phyloP scores from a whole-genome alignment of 2,797 vertebrate genomes.

The Smutsia gigantea region DNA sequence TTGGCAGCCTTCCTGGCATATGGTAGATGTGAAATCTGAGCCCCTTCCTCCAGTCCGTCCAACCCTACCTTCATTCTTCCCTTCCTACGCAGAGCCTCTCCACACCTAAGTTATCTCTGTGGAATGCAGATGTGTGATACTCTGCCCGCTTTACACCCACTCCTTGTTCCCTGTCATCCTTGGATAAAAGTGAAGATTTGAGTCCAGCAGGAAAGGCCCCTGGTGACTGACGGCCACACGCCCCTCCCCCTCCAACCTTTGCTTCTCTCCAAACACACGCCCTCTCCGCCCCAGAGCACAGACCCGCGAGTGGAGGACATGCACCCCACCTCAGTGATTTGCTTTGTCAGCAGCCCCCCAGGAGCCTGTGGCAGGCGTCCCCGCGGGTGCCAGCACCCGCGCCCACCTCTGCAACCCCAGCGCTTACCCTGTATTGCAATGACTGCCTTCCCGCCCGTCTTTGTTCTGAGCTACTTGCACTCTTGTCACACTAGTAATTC shows the following conservation, averaged over 20 bases:
- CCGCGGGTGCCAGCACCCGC: not conserved
- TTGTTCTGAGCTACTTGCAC: not conserved
- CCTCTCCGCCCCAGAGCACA: not conserved
- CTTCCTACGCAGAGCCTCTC: not conserved
- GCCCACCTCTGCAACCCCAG: not conserved
- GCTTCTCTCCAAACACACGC: fast-evolving
- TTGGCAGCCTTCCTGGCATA: not conserved
- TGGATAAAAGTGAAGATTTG: not conserved
- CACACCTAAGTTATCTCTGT: not conserved
- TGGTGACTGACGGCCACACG: not conserved
- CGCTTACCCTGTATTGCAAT: not conserved
- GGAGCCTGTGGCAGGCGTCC: not conserved
- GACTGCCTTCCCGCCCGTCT: not conserved
- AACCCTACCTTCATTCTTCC: not conserved
- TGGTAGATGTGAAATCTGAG: not conserved
- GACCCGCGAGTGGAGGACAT: no score
- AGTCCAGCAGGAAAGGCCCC: not conserved
- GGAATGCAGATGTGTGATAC: not conserved
- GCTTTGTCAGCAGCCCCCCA: not conserved
- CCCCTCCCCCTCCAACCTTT: not conserved
- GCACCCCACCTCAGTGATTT: fast-evolving
- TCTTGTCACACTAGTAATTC: not conserved
- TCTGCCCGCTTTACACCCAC: not conserved
- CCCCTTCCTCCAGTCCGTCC: not conserved
- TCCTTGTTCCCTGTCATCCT: not conserved